Base-by-base conservation (phyloP, 2,797 vertebrate species). In the Liasis olivaceus region DNA sequence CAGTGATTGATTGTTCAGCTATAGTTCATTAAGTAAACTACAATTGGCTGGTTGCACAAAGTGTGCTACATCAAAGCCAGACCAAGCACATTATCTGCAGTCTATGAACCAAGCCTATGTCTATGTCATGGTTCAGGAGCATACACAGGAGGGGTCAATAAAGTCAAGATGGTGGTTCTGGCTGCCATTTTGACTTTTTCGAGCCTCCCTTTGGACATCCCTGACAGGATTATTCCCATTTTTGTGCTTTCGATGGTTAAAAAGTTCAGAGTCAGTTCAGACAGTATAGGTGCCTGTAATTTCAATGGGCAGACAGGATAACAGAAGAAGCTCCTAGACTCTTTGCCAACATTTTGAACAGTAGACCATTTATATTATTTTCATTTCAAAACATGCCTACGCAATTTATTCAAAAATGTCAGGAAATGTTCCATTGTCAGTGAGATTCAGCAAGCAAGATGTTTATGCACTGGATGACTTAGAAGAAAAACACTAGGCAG, bases 321-420 rank as follows among this genome's bases (percentile, higher is more conserved):
- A 93, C 92, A 95, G 47, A 0, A 93, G 85, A 89, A 95, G 88
- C 81, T 86, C 77, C 58, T 22, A 92, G 51, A 88, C 89, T 89
- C 81, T 69, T 84, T 85, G 87, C 69, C 89, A 95, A 93, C 64
- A 77, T 95, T 94, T 93, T 96, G 91, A 94, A 95, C 93, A 84
- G 42, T 66, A 95, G 26, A 59, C 66, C 94, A 95, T 87, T 91
- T 54, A 95, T 95, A 96, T 93, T 0, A 94, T 95, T 95, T 95
- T 92, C 94, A 85, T 92, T 94, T 94, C 42, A 94, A 96, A 96
- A 95, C 94, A 94, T 95, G 95, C 72, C 69, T 94, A 36, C 91
- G 89, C 87, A 86, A 94, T 91, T 95, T 93, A 94, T 92, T 93
- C 91, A 94, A 90, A 85, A 77, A 63, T 94, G 95, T 66, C 66